Evolutionary conservation across 2,113 vertebrate genomes (phyloP).

Genomic region (Phalacrocorax pelagicus): DNA sequence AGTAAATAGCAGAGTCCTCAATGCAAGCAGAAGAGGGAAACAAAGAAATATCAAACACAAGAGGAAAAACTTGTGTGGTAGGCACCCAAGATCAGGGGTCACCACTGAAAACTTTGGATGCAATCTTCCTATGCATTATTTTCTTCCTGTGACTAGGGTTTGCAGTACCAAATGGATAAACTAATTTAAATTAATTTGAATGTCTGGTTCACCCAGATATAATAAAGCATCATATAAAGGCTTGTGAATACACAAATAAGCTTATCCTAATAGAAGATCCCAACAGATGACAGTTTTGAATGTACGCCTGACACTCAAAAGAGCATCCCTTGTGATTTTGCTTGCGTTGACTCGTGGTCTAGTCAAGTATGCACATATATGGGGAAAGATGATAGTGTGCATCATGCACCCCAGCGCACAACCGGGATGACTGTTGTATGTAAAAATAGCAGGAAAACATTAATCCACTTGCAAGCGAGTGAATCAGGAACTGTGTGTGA

Average conservation of each 20-base stretch:
- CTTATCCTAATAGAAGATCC: not conserved
- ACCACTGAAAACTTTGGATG: not conserved
- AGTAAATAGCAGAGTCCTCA: not conserved
- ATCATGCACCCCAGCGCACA: not conserved
- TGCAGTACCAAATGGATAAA: not conserved
- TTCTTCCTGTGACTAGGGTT: not conserved
- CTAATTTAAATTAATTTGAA: not conserved
- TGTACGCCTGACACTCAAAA: not conserved
- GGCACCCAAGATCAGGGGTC: not conserved
- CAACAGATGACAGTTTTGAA: not conserved
- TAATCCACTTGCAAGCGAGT: not conserved
- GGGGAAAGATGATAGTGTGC: not conserved
- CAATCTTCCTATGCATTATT: not conserved
- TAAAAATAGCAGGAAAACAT: slow-evolving; percentile 54
- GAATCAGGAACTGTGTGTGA: not conserved
- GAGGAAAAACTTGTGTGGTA: not conserved
- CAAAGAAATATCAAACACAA: not conserved
- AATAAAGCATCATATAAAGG: not conserved
- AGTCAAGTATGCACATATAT: not conserved
- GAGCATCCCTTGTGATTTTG: not conserved
- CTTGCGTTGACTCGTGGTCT: not conserved
- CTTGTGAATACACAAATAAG: not conserved
- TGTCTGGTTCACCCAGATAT: not conserved
- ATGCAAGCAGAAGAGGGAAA: not conserved
- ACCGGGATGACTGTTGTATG: not conserved